Evolutionary conservation across 2,113 vertebrate genomes (phyloP), one percentile per base, ranked within the genome.

Genomic region (Nesogale talazaci): DNA sequence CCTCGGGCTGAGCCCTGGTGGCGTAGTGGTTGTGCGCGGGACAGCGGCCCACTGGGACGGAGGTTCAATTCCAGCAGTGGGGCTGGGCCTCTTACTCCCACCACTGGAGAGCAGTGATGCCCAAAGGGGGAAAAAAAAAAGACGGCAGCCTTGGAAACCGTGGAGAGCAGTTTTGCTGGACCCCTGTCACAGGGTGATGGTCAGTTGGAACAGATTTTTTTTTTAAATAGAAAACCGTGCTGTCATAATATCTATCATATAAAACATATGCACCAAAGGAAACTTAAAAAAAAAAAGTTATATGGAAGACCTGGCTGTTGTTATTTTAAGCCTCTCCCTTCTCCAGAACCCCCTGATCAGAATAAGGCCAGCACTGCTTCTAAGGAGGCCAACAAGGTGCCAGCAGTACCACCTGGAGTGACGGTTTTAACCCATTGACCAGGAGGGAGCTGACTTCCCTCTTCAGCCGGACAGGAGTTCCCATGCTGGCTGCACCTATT

Each of bases 201-300:
- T 61, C 17, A 61, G 36, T 57, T 75, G 25, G 29, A 61, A 61
- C 59, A 80, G 17, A 76, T 80, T 52, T 82, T 82, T 12, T 56
- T 76, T 85, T 61, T 46, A 59, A 8, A 15, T 52, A 12, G 36
- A 34, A 6, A 83, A 83, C 59, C 61, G 29, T 46, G 57, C 19
- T 61, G 7, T 69, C 52, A 90, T 52, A 52, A 52, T 52, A 52
- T 52, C 46, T 52, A 10, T 52, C 9, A 12, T 52, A 84, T n/a
- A 81, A 86, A 92, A 82, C 14, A 69, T 84, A 86, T 16, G 57
- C 38, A 75, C 42, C 57, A 84, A 36, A 91, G 69, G 25, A 46
- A 40, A 52, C n/a, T 63, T 69, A 77, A 81, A 83, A 74, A 40
- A 83, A 8, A 46, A 92, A 27, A 46, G 10, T 46, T 6, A 82